These are phyloP conservation scores for Poecilia velifera DNA, from an alignment of 2,797 vertebrate genomes.

Conservation along the genomic window DNA sequence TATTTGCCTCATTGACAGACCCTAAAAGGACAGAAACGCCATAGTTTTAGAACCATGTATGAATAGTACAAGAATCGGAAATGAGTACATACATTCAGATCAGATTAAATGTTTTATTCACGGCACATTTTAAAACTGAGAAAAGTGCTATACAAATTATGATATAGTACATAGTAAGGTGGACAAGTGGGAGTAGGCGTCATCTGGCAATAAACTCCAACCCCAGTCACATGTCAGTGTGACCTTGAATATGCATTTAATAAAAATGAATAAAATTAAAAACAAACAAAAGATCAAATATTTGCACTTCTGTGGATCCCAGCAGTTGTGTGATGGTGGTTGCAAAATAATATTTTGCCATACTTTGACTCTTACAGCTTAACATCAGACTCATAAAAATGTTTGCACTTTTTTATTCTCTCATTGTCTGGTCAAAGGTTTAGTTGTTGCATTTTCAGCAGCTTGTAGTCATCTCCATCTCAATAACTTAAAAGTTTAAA, in stretches of 20 bases:
- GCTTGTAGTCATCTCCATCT: neutral
- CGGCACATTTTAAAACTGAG: neutral
- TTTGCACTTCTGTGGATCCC: neutral
- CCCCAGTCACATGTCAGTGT: neutral
- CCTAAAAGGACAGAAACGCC: conserved; percentile 73
- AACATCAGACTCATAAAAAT: no score
- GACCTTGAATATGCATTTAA: neutral
- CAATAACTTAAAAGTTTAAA: neutral
- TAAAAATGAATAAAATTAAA: neutral
- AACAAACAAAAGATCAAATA: neutral
- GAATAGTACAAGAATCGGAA: neutral
- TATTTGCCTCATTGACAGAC: conserved; percentile 97
- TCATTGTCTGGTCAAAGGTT: no score
- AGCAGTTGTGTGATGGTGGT: neutral
- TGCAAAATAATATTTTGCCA: neutral
- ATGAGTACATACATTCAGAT: neutral
- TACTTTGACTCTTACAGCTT: neutral
- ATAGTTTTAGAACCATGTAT: neutral
- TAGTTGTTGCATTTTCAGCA: neutral
- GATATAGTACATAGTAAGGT: neutral
- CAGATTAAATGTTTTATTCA: neutral
- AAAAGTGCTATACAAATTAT: neutral
- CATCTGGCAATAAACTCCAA: neutral
- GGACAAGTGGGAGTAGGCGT: neutral
- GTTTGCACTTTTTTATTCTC: no score